Evolutionary conservation across 2,113 vertebrate genomes (phyloP).

Genomic region (Burhinus bistriatus): DNA sequence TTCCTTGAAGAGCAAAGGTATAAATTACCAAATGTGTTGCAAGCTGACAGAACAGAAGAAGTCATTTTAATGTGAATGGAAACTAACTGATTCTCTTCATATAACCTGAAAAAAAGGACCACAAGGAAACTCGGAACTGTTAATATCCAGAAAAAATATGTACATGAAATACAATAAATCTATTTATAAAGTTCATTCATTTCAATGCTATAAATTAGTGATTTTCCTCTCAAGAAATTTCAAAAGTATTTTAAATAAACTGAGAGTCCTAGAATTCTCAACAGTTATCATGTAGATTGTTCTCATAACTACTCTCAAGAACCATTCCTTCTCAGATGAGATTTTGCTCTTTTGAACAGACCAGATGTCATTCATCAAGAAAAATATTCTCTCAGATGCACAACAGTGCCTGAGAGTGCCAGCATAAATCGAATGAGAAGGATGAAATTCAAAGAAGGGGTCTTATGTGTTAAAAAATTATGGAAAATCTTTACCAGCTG

Average conservation of each 20-base stretch:
- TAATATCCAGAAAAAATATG: not conserved
- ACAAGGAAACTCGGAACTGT: not conserved
- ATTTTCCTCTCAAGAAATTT: not conserved
- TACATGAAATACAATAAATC: not conserved
- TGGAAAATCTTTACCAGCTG: conserved; percentile 28
- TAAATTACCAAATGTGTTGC: not conserved
- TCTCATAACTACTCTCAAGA: not conserved
- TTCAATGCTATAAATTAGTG: not conserved
- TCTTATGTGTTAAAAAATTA: not conserved
- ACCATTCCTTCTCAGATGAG: not conserved
- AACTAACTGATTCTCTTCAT: not conserved
- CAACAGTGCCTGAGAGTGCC: not conserved
- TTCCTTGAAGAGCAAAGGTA: conserved; percentile 15
- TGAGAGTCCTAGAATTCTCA: not conserved
- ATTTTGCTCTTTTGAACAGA: not conserved
- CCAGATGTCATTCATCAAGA: conserved; percentile 8
- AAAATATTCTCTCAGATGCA: not conserved
- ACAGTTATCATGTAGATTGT: not conserved
- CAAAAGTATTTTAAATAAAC: not conserved
- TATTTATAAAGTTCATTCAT: not conserved
- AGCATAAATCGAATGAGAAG: not conserved
- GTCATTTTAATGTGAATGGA: not conserved
- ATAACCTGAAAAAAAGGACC: not conserved
- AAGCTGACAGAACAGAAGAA: not conserved
- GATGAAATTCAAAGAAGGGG: not conserved